These are phyloP conservation scores for Drosophila aldrichi DNA, from an alignment of 2,888 invertebrate species.

Conservation along the genomic window DNA sequence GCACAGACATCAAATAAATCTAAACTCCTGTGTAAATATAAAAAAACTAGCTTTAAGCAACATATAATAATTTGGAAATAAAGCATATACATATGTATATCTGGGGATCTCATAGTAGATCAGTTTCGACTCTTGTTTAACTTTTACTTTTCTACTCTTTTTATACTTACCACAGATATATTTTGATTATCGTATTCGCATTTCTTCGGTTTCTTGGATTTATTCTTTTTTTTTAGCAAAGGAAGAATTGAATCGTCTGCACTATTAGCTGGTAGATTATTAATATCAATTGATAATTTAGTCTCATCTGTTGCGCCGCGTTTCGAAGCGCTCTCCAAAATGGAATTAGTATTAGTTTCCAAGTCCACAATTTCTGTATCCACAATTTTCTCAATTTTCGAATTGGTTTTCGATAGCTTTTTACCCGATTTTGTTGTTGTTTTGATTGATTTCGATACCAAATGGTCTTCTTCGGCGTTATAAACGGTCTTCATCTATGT, in stretches of 20 bases:
- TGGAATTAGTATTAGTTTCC: conserved; percentile 5
- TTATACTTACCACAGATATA: conserved; percentile 88
- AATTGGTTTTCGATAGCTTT: conserved; percentile 18
- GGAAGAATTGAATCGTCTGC: conserved; percentile 1
- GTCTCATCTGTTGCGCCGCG: not conserved
- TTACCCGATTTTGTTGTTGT: conserved; percentile 14
- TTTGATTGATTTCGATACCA: conserved; percentile 43
- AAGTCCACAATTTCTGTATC: conserved; percentile 1
- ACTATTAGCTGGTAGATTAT: not conserved
- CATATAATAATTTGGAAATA: no score
- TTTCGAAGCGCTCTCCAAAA: not conserved
- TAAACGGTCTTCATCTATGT: conserved; percentile 43
- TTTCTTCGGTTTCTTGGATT: conserved; percentile 88
- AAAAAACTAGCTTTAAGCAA: no score
- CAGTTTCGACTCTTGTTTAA: not conserved
- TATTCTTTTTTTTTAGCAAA: conserved; percentile 85
- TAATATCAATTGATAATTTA: not conserved
- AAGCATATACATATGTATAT: no score
- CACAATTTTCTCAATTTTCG: conserved; percentile 12
- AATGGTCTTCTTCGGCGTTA: conserved; percentile 65
- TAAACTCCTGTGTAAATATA: no score
- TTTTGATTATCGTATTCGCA: conserved; percentile 88
- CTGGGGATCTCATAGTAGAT: not conserved
- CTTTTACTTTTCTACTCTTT: not conserved
- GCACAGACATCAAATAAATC: no score